Evolutionary conservation across 2,113 vertebrate species (phyloP).

Genomic region (Charadrius vociferus): DNA sequence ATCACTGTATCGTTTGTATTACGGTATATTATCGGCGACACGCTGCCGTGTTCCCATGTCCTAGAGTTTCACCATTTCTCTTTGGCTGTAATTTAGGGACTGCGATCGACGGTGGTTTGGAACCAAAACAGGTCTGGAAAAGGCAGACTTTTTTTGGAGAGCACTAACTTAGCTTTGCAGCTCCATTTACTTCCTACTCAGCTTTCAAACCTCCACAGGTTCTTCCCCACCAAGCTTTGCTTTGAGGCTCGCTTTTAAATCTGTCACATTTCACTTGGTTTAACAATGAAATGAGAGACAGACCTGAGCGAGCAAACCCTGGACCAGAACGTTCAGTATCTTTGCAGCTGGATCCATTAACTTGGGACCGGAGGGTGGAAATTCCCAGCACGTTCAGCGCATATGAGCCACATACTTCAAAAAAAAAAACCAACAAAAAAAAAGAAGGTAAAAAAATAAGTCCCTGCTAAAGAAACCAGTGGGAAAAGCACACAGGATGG

Average conservation of each 20-base stretch:
- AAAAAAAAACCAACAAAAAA: background rate
- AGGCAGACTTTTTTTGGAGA: background rate
- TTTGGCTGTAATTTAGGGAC: background rate
- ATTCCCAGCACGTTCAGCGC: background rate
- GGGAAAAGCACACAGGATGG: conserved; percentile 4
- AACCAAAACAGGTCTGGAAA: background rate
- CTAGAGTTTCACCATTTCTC: background rate
- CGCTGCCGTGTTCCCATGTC: background rate
- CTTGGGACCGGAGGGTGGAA: background rate
- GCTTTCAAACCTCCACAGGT: background rate
- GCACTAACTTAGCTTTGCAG: background rate
- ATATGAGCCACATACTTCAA: background rate
- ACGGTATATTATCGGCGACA: background rate
- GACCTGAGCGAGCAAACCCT: background rate
- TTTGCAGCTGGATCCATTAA: background rate
- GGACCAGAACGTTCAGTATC: background rate
- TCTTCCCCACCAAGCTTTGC: background rate
- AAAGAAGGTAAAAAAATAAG: no score
- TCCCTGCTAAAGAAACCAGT: background rate
- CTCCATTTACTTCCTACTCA: conserved; percentile 8
- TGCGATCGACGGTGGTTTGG: background rate
- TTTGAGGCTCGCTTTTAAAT: background rate
- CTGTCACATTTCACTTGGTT: background rate
- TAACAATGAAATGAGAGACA: background rate
- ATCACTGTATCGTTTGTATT: background rate